A percentile compares a stretch with the other conserved stretches of the same genome.
Conservation (phyloP, 2,797 vertebrate species). For the Esox masquinongy region DNA sequence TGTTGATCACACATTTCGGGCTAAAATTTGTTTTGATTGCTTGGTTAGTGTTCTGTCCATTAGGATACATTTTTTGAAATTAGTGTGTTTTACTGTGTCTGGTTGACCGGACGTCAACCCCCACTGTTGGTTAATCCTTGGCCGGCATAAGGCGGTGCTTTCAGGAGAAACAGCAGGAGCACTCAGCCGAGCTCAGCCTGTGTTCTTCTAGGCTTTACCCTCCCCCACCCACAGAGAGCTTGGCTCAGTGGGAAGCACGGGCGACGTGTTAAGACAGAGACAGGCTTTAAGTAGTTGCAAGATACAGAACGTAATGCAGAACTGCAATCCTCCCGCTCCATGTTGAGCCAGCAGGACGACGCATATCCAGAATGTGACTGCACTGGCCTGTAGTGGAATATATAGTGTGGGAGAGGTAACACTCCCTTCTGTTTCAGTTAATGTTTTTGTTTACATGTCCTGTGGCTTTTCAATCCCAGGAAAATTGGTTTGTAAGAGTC, state of each 20-base stretch:
- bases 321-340: too few species aligned
- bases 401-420: too few species aligned
- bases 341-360: too few species aligned
- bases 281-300: too few species aligned
- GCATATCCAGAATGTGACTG: too few species aligned
- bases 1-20: not conserved
- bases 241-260: not conserved
- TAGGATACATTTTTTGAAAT: not conserved
- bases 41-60: not conserved
- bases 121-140: constrained; percentile 5
- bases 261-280: not conserved
- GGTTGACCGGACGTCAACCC: constrained; percentile 7
- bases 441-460: too few species aligned
- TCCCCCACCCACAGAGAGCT: not conserved
- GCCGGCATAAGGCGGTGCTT: constrained; percentile 4
- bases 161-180: constrained; percentile 8
- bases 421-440: too few species aligned
- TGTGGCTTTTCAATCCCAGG: too few species aligned
- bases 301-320: too few species aligned
- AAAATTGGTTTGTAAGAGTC: too few species aligned
- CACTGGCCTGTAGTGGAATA: too few species aligned
- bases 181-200: constrained; percentile 2
- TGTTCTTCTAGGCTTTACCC: not conserved
- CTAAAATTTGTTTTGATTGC: not conserved
- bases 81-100: constrained; percentile 7